Base-by-base conservation (phyloP, 1,140 invertebrate species). In the Tetragonula clypearis region DNA sequence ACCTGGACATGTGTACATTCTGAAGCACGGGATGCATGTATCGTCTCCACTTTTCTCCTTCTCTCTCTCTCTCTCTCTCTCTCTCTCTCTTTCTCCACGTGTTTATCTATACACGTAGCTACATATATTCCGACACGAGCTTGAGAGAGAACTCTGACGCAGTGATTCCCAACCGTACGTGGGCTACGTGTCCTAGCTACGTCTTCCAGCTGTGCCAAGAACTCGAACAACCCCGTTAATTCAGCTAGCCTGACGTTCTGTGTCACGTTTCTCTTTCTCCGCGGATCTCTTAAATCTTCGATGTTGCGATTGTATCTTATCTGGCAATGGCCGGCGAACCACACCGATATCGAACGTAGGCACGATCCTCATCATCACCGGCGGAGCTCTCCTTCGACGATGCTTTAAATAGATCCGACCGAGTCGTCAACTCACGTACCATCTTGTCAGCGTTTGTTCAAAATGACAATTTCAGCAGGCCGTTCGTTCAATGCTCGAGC, bases 91-190 rank as follows among this genome's bases (percentile, higher is more conserved):
- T 65, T 74, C 41, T 78, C 55, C 30, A 30, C 74, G 49, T 82
- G 80, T 82, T 75, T 75, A 65, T 74, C 72, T 49, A 53, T 74
- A 41, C 79, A 82, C 65, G 78, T 69, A 55, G 65, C 60, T 62
- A 74, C 71, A 55, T 82, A 75, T 82, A 82, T 82, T 58, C 80
- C 21, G 60, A 75, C 80, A 55, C 71, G 80, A 74, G 71, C 79
- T 73, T 71, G 79, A 82, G 80, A 74, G 69, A 74, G 56, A 53
- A 73, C 69, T 74, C 69, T 23, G 35, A n/a, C 23, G 79, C 79
- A 81, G 79, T 73, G 79, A 81, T 81, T 81, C 79, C 65, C 80
- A 75, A 82, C 80, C 12, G 17, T 60, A 62, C 69, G 26, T 65
- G 65, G 6, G 30, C 6, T 30, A 55, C 30, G 26, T 53, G 49